These are phyloP conservation scores for Corythornis madagascariensis DNA, from an alignment of 2,113 vertebrate species.

Conservation along the genomic window DNA sequence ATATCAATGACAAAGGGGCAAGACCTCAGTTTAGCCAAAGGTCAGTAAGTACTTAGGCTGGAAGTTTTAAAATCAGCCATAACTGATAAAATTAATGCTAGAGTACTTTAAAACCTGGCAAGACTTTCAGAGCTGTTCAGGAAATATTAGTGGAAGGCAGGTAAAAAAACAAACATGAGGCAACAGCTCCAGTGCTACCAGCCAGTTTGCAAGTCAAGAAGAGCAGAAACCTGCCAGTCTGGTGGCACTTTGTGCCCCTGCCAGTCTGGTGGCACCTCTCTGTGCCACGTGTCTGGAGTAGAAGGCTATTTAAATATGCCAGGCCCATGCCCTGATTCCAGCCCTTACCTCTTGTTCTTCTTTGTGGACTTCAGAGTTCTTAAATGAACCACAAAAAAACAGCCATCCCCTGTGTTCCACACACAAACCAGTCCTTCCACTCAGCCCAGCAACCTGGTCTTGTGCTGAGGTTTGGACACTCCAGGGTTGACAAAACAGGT, in stretches of 20 bases:
- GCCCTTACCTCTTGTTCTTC: not conserved
- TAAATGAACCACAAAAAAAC: not conserved
- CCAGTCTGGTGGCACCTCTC: not conserved
- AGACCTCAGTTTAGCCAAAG: slow-evolving; percentile 37
- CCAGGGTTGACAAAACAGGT: not conserved
- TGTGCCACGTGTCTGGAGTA: not conserved
- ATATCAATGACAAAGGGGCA: slow-evolving; percentile 30
- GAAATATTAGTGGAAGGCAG: not conserved
- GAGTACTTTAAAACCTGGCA: slow-evolving; percentile 11
- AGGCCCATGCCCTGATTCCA: not conserved
- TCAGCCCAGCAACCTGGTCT: not conserved
- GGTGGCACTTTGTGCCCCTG: not conserved
- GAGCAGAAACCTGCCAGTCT: not conserved
- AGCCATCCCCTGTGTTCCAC: not conserved
- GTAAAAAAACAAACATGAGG: not conserved
- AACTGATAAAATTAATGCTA: not conserved
- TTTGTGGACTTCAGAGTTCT: not conserved
- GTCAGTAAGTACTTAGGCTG: not conserved
- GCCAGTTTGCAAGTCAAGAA: not conserved
- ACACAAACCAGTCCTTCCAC: not conserved
- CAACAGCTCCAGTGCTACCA: not conserved
- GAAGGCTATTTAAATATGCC: not conserved
- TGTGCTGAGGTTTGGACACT: not conserved
- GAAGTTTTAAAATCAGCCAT: not conserved
- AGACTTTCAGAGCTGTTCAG: slow-evolving; percentile 20